Evolutionary conservation across 2,888 invertebrate genomes (phyloP).

Genomic region (Microctonus brassicae): DNA sequence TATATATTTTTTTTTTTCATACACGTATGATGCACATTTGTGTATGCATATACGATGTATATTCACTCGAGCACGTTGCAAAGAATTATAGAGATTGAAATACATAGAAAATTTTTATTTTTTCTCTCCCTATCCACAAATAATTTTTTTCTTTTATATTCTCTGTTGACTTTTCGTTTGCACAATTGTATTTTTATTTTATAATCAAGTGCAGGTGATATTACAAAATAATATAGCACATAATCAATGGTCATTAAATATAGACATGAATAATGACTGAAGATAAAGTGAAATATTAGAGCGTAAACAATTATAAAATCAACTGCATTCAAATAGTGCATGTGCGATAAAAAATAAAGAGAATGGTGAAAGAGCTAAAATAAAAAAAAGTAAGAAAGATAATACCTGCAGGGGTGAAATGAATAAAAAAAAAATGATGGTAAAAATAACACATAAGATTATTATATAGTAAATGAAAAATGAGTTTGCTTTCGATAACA

Average conservation of each 20-base stretch:
- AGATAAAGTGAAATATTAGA: too few relatives aligned
- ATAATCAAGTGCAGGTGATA: too few relatives aligned
- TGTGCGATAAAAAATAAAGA: neutral
- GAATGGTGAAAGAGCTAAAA: conserved; percentile 26
- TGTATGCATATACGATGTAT: neutral
- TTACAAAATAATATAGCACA: too few relatives aligned
- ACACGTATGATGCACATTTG: neutral
- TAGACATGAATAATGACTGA: too few relatives aligned
- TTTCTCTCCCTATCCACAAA: neutral
- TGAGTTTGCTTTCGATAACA: conserved; percentile 40
- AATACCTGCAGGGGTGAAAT: neutral
- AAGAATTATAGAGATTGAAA: conserved; percentile 36
- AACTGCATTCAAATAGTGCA: conserved; percentile 10
- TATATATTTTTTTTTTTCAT: conserved; percentile 4
- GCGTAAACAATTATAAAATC: too few relatives aligned
- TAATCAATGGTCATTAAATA: too few relatives aligned
- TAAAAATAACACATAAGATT: neutral
- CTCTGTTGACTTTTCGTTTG: too few relatives aligned
- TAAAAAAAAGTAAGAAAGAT: conserved; percentile 23
- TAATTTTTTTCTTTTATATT: neutral
- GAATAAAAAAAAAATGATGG: neutral
- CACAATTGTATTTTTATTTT: neutral
- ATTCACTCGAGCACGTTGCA: neutral
- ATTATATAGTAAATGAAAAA: conserved; percentile 1
- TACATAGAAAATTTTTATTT: conserved; percentile 23